Conservation (phyloP, 1,140 invertebrate species). For the Elysia chlorotica region DNA sequence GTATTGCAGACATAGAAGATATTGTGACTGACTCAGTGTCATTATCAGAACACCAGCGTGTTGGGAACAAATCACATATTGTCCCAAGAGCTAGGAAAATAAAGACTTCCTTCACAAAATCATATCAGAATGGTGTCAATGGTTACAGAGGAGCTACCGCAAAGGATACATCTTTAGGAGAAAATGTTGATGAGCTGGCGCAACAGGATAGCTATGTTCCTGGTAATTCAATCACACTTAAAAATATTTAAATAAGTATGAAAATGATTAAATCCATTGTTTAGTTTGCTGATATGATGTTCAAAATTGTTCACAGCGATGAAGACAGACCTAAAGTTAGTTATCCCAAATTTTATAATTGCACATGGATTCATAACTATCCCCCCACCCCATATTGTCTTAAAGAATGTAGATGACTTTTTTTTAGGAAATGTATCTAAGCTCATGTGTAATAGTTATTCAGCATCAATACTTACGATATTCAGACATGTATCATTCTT, state of each 20-base stretch:
- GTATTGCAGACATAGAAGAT: constrained; percentile 19
- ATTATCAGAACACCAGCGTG: background rate
- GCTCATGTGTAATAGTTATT: no score
- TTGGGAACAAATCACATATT: background rate
- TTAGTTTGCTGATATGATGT: no score
- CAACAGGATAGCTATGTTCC: constrained; percentile 18
- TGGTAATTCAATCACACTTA: background rate
- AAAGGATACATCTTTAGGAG: no score
- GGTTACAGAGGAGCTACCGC: background rate
- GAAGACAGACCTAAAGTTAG: background rate
- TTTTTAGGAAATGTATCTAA: no score
- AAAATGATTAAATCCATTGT: background rate
- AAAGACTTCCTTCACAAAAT: background rate
- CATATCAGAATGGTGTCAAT: background rate
- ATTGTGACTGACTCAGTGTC: background rate
- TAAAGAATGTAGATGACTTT: no score
- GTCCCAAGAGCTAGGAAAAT: constrained; percentile 6
- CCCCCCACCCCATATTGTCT: no score
- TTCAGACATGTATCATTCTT: no score
- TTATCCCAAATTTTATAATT: background rate
- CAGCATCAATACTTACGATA: no score
- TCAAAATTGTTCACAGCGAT: background rate
- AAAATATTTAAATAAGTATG: background rate
- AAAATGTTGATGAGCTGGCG: background rate
- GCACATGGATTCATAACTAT: background rate